These are phyloP conservation scores for Nicator chloris DNA, from an alignment of 2,113 vertebrate species.

Conservation along the genomic window DNA sequence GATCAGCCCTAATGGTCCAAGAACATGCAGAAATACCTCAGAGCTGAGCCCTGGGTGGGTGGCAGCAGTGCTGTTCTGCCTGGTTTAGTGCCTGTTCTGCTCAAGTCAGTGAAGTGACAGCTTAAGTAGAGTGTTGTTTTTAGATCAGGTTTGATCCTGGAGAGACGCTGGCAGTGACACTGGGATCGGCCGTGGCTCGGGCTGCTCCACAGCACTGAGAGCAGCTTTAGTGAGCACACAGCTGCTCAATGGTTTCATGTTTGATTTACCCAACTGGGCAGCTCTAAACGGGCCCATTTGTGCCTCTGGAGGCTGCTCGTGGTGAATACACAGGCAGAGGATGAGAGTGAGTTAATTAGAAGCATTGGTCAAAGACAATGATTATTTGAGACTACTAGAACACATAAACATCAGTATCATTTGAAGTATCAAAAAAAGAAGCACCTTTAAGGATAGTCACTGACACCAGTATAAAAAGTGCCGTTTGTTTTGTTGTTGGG, in stretches of 20 bases:
- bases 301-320: background rate
- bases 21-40: background rate
- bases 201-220: background rate
- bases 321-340: background rate
- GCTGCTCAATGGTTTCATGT: background rate
- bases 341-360: background rate
- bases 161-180: background rate
- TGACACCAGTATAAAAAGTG: background rate
- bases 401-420: background rate
- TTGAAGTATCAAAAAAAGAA: background rate
- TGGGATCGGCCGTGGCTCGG: background rate
- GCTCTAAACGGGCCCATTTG: background rate
- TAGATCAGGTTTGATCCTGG: background rate
- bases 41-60: background rate
- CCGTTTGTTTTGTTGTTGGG: background rate
- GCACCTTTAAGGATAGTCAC: background rate
- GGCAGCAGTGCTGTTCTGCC: background rate
- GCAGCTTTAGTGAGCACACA: background rate
- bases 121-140: background rate
- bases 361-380: background rate
- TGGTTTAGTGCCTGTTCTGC: no score
- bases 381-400: background rate
- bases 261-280: background rate
- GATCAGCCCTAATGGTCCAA: background rate
- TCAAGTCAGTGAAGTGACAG: background rate